Percentiles rank a stretch among this genome's conserved stretches.
These are phyloP conservation scores for Canis aureus DNA, from an alignment of 2,113 vertebrate genomes.

Conservation along the genomic window DNA sequence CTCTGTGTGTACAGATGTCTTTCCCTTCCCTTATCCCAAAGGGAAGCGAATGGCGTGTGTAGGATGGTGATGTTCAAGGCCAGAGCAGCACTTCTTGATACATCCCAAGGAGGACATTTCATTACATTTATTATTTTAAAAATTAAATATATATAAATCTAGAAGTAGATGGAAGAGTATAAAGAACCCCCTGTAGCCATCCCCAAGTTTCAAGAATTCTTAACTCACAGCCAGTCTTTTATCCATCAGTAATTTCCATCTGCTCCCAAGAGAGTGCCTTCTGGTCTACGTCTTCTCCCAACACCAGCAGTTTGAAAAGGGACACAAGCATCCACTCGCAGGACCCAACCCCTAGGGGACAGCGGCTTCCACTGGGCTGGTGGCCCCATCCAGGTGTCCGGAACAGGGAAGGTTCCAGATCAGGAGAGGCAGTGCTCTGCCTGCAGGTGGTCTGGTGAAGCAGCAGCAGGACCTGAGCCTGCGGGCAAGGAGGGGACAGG, in stretches of 20 bases:
- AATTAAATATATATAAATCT: not conserved
- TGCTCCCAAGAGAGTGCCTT: not conserved
- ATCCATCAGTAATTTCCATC: not conserved
- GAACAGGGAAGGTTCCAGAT: not conserved
- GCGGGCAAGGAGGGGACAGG: not conserved
- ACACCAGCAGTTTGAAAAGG: not conserved
- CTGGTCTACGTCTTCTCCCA: not conserved
- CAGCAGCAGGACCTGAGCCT: not conserved
- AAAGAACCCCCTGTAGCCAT: not conserved
- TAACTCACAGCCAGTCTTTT: not conserved
- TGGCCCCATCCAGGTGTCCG: not conserved
- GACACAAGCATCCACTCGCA: not conserved
- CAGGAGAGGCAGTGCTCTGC: not conserved
- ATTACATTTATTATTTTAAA: not conserved
- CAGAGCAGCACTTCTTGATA: not conserved
- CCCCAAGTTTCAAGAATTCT: not conserved
- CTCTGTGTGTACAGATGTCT: rapidly evolving
- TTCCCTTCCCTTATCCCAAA: not conserved
- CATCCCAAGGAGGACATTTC: not conserved
- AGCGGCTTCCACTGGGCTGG: not conserved
- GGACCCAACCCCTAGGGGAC: not conserved
- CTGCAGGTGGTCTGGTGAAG: not conserved
- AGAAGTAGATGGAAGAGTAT: not conserved
- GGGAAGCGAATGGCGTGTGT: not conserved
- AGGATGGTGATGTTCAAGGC: not conserved